Percentiles rank a stretch among this genome's conserved stretches.
phyloP scores from a whole-genome alignment of 2,113 vertebrate genomes.

The Oncorhynchus tshawytscha region DNA sequence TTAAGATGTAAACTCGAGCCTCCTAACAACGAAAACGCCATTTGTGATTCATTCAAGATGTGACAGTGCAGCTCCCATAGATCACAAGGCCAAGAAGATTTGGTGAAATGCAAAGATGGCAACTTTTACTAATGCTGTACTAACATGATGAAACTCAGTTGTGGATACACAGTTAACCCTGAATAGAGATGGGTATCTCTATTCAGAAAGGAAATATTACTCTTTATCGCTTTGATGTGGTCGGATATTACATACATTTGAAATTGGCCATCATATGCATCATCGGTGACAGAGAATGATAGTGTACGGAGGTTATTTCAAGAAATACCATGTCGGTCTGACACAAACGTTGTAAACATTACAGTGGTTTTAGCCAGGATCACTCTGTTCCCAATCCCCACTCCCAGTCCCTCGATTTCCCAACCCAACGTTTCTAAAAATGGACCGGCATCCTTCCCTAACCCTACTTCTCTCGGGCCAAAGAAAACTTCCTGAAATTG shows the following conservation, averaged over 20 bases:
- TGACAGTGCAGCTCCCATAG: not conserved
- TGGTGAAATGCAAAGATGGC: not conserved
- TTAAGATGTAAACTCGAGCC: not conserved
- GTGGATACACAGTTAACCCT: not conserved
- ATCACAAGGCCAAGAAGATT: not conserved
- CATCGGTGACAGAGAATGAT: too few relatives aligned
- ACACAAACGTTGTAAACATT: not conserved
- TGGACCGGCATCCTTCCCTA: slow-evolving; percentile 42
- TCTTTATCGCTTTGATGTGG: too few relatives aligned
- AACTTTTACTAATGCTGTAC: not conserved
- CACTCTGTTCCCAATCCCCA: not conserved
- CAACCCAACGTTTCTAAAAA: slow-evolving; percentile 55
- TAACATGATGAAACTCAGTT: not conserved
- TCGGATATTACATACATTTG: too few relatives aligned
- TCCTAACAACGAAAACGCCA: slow-evolving; percentile 14
- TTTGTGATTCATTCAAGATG: not conserved
- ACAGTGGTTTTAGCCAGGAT: slow-evolving; percentile 38
- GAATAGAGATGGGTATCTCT: not conserved
- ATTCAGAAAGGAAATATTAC: too few relatives aligned
- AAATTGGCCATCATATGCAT: too few relatives aligned
- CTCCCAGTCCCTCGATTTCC: not conserved
- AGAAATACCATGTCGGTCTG: too few relatives aligned
- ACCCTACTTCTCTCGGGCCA: slow-evolving; percentile 53
- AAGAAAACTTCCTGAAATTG: slow-evolving; percentile 79
- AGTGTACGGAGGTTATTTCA: too few relatives aligned